Conservation (phyloP, 2,888 invertebrate species). For the Machimus atricapillus region DNA sequence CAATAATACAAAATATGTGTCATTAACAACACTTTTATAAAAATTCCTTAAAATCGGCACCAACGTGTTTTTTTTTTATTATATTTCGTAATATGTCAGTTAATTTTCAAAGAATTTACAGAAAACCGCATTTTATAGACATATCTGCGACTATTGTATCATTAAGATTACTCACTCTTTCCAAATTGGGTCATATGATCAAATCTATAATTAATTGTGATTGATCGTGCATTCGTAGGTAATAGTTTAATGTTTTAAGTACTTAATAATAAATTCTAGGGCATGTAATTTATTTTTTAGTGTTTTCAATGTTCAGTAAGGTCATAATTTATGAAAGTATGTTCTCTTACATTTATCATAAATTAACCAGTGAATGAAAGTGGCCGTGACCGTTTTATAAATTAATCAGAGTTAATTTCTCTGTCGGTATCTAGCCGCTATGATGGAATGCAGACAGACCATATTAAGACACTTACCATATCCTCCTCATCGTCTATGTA, state of each 20-base stretch:
- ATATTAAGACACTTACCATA: slow-evolving; percentile 57
- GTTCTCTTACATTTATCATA: background rate
- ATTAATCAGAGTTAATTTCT: background rate
- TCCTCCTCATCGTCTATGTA: slow-evolving; percentile 62
- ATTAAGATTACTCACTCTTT: background rate
- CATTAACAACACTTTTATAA: background rate
- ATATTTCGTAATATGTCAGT: background rate
- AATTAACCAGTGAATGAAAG: background rate
- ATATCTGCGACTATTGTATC: background rate
- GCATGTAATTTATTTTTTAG: background rate
- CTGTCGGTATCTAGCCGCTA: background rate
- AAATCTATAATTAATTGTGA: background rate
- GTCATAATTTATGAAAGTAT: background rate
- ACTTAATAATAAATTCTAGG: no score
- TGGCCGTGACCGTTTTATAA: background rate
- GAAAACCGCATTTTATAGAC: background rate
- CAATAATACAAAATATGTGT: no score
- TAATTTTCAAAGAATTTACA: background rate
- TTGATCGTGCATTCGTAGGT: background rate
- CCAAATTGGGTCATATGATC: background rate
- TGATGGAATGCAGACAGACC: background rate
- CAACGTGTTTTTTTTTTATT: background rate
- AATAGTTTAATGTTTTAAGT: background rate
- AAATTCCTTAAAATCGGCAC: background rate
- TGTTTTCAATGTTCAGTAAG: background rate